A percentile compares a stretch with the other conserved stretches of the same genome.
phyloP scores from a whole-genome alignment of 2,888 invertebrate genomes.

The Ernsta delagoae region DNA sequence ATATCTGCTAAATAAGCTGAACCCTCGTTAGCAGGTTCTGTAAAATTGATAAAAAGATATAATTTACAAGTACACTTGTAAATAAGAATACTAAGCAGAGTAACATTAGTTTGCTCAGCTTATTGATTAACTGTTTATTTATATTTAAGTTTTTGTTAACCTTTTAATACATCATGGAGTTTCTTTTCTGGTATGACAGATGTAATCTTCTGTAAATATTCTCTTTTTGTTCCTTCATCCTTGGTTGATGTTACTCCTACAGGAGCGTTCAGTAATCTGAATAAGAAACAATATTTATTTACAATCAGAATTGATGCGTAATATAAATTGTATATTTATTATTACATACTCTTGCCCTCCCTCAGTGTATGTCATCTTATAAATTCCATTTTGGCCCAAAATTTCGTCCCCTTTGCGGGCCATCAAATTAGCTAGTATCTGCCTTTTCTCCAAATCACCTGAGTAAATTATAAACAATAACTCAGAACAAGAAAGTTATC shows the following conservation, averaged over 20 bases:
- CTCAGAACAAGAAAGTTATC: neutral
- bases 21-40: conserved; percentile 59
- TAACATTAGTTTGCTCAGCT: too few relatives aligned
- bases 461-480: neutral
- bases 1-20: conserved; percentile 59
- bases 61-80: too few relatives aligned
- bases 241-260: conserved; percentile 49
- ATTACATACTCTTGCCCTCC: conserved; percentile 61
- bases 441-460: conserved; percentile 59
- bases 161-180: conserved; percentile 53
- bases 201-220: conserved; percentile 51
- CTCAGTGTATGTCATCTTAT: conserved; percentile 61
- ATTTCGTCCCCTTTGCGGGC: conserved; percentile 54
- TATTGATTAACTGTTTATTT: too few relatives aligned
- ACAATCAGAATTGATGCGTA: too few relatives aligned
- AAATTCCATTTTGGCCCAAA: conserved; percentile 54
- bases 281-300: conserved; percentile 25
- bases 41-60: conserved; percentile 11
- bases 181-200: conserved; percentile 58
- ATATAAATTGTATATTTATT: too few relatives aligned
- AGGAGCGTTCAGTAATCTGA: conserved; percentile 57
- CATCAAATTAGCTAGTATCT: conserved; percentile 62
- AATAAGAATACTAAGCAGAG: too few relatives aligned
- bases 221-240: conserved; percentile 49
- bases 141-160: conserved; percentile 43